Evolutionary conservation across 2,888 invertebrate genomes (phyloP).

Genomic region (Megalurothrips usitatus): DNA sequence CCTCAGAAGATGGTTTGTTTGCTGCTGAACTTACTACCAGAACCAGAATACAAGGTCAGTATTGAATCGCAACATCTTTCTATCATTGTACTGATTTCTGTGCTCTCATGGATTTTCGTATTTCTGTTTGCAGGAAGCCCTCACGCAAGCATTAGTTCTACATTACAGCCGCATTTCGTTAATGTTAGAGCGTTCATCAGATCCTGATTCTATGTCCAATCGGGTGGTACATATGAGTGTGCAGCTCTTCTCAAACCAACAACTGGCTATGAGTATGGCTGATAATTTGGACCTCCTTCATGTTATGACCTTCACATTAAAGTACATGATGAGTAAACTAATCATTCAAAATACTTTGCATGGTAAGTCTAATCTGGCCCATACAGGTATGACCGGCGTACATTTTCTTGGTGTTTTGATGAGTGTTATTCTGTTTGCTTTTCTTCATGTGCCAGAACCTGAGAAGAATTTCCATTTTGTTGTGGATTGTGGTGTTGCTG

Average conservation of each 20-base stretch:
- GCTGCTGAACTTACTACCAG: constrained; percentile 89
- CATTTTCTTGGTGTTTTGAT: not conserved
- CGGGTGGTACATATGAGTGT: constrained; percentile 97
- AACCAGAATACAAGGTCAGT: constrained; percentile 83
- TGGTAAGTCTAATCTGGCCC: constrained; percentile 51
- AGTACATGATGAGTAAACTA: constrained; percentile 90
- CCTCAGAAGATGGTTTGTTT: constrained; percentile 95
- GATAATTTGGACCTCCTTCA: constrained; percentile 83
- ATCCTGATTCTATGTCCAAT: constrained; percentile 89
- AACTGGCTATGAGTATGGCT: constrained; percentile 84
- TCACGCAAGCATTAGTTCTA: constrained; percentile 90
- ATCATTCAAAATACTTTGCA: constrained; percentile 81
- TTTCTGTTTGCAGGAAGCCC: constrained; percentile 63
- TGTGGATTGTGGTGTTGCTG: constrained; percentile 84
- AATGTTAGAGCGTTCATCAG: constrained; percentile 77
- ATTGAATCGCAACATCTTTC: not conserved
- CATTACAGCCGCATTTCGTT: constrained; percentile 94
- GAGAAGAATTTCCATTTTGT: constrained; percentile 80
- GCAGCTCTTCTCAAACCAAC: constrained; percentile 90
- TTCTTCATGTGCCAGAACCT: constrained; percentile 52
- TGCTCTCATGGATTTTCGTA: constrained; percentile 15
- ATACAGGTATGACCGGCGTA: not conserved
- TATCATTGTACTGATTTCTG: not conserved
- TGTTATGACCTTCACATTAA: constrained; percentile 86
- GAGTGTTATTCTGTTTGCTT: not conserved